A percentile compares a stretch with the other conserved stretches of the same genome.
These are phyloP conservation scores for Pungitius pungitius DNA, from an alignment of 2,113 vertebrate species.

Conservation along the genomic window DNA sequence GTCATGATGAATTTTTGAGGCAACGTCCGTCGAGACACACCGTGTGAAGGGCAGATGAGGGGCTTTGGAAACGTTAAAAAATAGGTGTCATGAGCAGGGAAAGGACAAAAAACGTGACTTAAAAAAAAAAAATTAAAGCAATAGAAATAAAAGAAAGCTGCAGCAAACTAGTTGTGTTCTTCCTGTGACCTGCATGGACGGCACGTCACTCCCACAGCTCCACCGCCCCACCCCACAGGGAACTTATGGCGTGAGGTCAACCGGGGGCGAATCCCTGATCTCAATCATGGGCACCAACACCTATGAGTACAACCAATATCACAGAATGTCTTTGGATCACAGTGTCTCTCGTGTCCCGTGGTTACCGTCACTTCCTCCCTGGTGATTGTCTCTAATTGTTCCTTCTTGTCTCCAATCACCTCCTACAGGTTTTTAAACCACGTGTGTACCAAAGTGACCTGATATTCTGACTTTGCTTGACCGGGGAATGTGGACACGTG, in stretches of 20 bases:
- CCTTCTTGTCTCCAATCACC: no score
- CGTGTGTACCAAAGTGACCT: not conserved
- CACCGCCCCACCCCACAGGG: not conserved
- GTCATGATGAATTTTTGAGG: slow-evolving; percentile 11
- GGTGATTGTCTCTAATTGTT: no score
- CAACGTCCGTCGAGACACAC: not conserved
- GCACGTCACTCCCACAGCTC: not conserved
- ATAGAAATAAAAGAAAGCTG: not conserved
- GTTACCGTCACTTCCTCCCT: no score
- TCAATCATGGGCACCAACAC: not conserved
- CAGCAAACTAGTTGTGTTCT: not conserved
- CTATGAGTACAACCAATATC: not conserved
- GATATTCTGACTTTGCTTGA: not conserved
- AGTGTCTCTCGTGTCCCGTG: no score
- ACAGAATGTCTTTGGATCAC: no score
- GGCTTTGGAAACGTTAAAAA: not conserved
- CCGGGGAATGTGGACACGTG: not conserved
- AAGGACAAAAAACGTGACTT: not conserved
- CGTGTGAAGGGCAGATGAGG: not conserved
- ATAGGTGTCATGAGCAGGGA: not conserved
- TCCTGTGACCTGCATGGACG: not conserved
- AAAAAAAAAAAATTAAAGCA: not conserved
- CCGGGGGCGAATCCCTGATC: not conserved
- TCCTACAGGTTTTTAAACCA: no score
- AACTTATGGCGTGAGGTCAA: not conserved